These are phyloP conservation scores for Synchiropus splendidus DNA, from an alignment of 2,113 vertebrate species.

Conservation along the genomic window DNA sequence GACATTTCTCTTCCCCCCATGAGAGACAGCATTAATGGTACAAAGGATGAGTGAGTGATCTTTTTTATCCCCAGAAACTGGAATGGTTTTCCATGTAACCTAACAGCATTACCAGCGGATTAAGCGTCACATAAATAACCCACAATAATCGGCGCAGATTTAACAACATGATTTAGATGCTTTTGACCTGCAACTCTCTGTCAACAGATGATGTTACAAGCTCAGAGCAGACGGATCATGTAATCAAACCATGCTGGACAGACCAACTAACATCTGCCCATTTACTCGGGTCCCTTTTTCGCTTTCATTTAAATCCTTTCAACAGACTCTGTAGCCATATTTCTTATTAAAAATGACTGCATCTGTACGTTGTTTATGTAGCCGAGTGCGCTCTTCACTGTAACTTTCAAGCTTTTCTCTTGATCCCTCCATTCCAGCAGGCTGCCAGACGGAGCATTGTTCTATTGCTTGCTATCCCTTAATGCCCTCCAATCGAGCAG, in stretches of 20 bases:
- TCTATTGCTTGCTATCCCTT: constrained; percentile 64
- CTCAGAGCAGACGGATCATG: constrained; percentile 22
- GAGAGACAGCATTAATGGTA: constrained; percentile 11
- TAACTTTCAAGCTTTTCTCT: constrained; percentile 10
- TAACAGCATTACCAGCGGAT: constrained; percentile 37
- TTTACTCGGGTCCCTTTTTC: background rate
- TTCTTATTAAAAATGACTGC: no score
- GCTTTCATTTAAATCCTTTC: constrained; percentile 1
- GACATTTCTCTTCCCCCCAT: no score
- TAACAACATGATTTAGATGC: constrained; percentile 31
- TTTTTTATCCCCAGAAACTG: constrained; percentile 33
- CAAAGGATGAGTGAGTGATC: constrained; percentile 34
- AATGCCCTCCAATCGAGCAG: constrained; percentile 69
- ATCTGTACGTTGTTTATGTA: no score
- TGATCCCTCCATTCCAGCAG: constrained; percentile 28
- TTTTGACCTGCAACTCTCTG: constrained; percentile 13
- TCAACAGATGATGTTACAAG: constrained; percentile 25
- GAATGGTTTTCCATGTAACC: constrained; percentile 26
- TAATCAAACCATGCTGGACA: constrained; percentile 25
- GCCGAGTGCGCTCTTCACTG: constrained; percentile 7
- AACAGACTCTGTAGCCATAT: constrained; percentile 8
- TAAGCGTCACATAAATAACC: constrained; percentile 45
- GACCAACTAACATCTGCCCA: constrained; percentile 36
- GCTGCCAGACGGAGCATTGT: constrained; percentile 62
- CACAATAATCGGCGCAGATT: constrained; percentile 37